Conservation (phyloP, 1,140 invertebrate genomes). For the Ips nitidus region DNA sequence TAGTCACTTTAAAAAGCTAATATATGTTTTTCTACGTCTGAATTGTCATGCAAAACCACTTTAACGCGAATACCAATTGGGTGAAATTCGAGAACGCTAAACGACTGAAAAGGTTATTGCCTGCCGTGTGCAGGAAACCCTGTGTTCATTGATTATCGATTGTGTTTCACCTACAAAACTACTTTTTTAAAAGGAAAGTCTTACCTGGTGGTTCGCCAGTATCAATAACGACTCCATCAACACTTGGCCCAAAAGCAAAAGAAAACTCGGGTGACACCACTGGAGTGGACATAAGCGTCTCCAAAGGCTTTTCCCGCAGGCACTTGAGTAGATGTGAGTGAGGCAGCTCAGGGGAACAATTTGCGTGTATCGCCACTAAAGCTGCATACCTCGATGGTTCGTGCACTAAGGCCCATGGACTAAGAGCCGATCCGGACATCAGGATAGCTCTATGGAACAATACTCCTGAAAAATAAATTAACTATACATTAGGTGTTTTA, state of each 20-base stretch:
- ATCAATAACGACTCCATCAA: slow-evolving; percentile 89
- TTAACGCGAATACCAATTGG: not conserved
- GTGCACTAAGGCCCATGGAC: slow-evolving; percentile 88
- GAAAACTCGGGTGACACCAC: slow-evolving; percentile 79
- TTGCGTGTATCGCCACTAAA: slow-evolving; percentile 81
- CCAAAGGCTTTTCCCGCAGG: slow-evolving; percentile 75
- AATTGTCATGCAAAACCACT: not conserved
- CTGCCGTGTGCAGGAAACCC: not conserved
- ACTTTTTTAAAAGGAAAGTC: too few species aligned
- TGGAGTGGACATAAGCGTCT: slow-evolving; percentile 72
- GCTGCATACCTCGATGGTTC: slow-evolving; percentile 85
- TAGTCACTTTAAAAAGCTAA: not conserved
- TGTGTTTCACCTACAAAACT: not conserved
- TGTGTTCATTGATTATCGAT: slow-evolving; percentile 12
- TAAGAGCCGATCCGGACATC: slow-evolving; percentile 93
- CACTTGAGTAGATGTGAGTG: slow-evolving; percentile 79
- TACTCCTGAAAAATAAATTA: slow-evolving; percentile 62
- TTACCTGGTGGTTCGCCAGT: slow-evolving; percentile 63
- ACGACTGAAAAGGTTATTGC: too few species aligned
- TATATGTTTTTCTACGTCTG: not conserved
- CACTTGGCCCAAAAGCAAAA: slow-evolving; percentile 85
- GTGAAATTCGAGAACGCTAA: too few species aligned
- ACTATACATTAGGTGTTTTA: too few species aligned
- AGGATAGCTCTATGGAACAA: slow-evolving; percentile 92
- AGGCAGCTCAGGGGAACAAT: slow-evolving; percentile 77